Evolutionary conservation across 2,797 vertebrate species (phyloP), one percentile per base, ranked within the genome.

Genomic region (Halcyon smyrnensis): DNA sequence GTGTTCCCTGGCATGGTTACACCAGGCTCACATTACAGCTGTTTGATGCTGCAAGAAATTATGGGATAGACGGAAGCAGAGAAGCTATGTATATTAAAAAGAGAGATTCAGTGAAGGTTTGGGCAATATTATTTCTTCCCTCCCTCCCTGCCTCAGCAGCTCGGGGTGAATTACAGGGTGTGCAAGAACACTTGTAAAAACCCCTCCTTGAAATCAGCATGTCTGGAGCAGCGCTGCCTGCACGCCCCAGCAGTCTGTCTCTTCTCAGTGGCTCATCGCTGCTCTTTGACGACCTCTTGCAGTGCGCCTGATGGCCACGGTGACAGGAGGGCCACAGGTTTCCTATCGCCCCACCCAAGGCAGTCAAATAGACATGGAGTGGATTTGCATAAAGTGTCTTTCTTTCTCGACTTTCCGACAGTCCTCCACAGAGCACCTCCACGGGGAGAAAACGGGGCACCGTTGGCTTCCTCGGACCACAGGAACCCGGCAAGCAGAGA

Each of bases 311-410:
- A 89, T 39, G 51, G 50, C 81, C 10, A 3, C 14, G 1, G 46
- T 43, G 95, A 79, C 69, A 95, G 41, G 56, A 64, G 1, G 16
- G 59, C 21, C 78, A 75, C 68, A 94, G 88, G 92, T 64, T 95
- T 89, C 93, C 57, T 93, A 62, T 46, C 83, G 53, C 48, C 89
- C 65, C 39, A 12, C 76, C 60, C 65, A 45, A 34, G 80, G 85
- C 93, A 93, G 74, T 84, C 91, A 96, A 84, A 92, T 15, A 91
- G 85, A 86, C 78, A 27, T 28, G 54, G 84, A 93, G 85, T 84
- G 95, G 94, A 92, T 97, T 95, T 97, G 84, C 92, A 97, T 83
- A 32, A 92, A 64, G 34, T 16, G 32, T 84, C 76, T 81, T 39
- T 54, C 21, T 82, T 87, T 79, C 75, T 36, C 50, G 75, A 14